Evolutionary conservation across 2,888 invertebrate genomes (phyloP).

Genomic region (Tipula unca): DNA sequence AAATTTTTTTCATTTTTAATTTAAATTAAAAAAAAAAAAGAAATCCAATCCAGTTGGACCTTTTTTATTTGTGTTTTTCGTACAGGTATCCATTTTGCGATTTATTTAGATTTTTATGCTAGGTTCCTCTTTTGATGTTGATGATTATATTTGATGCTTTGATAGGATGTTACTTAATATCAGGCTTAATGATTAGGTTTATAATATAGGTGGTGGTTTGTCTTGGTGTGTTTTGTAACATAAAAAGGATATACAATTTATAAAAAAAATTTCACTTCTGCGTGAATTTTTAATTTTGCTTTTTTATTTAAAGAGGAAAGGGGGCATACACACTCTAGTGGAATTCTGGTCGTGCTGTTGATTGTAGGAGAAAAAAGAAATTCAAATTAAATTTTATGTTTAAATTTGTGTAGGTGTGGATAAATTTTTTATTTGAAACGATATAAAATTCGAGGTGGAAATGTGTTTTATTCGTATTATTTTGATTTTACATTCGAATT

Average conservation of each 20-base stretch:
- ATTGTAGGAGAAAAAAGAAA: constrained; percentile 20
- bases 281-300: neutral
- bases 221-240: neutral
- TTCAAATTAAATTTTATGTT: neutral
- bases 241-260: neutral
- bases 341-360: constrained; percentile 28
- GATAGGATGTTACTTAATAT: neutral
- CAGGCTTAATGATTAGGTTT: neutral
- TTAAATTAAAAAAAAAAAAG: neutral
- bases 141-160: neutral
- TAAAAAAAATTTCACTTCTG: neutral
- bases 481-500: too few relatives aligned
- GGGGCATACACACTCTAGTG: constrained; percentile 26
- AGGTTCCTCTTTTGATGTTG: neutral
- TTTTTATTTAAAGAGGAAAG: neutral
- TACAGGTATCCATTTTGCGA: neutral
- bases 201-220: neutral
- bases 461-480: neutral
- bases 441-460: neutral
- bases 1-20: neutral
- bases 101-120: neutral
- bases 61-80: constrained; percentile 2
- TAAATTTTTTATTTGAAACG: neutral
- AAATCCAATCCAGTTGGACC: constrained; percentile 18
- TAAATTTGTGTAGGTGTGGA: neutral